Evolutionary conservation across 2,888 invertebrate genomes (phyloP), one percentile per base, ranked within the genome.

Genomic region (Eretmocerus hayati): DNA sequence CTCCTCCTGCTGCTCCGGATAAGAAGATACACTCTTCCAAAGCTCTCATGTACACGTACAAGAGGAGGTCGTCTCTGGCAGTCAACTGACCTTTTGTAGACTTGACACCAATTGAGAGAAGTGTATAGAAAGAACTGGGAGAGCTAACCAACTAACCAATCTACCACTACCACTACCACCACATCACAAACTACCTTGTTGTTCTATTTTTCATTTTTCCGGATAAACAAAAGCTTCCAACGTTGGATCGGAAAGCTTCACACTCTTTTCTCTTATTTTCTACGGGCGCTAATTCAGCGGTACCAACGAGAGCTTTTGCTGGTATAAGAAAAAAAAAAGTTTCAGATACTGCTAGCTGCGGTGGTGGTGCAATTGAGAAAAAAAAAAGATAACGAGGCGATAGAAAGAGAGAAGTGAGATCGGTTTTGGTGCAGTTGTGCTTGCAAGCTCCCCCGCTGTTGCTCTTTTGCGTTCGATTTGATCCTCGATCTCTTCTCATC

Each of bases 71-170:
- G n/a, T 16, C 15, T 33, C 33, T 33, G 4, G 5, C 16, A 62
- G 56, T 50, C 55, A 59, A 61, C 60, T 60, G 61, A 62, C 61
- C 62, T 50, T n/a, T n/a, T 55, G 50, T 57, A 52, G 58, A 61
- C 59, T 62, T 62, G 60, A 61, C 62, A 59, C 54, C 62, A 59
- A 63, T 63, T 62, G 60, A 59, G 62, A 55, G 37, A 37, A 37
- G 15, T 8, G 9, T 6, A 30, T 9, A 30, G 30, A 30, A 11
- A 30, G 30, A 11, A n/a, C 11, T 30, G 30, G 30, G 30, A 11
- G 30, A 6, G 15, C 33, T 26, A 36, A 19, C 43, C 13, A 20
- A 31, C 36, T 23, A 21, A n/a, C 3, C 23, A n/a, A n/a, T 23
- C 26, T 22, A 9, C 13, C 32, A 15, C 35, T 13, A 8, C 26